Conservation (phyloP, 2,888 invertebrate genomes). For the Oeneis ivallda region DNA sequence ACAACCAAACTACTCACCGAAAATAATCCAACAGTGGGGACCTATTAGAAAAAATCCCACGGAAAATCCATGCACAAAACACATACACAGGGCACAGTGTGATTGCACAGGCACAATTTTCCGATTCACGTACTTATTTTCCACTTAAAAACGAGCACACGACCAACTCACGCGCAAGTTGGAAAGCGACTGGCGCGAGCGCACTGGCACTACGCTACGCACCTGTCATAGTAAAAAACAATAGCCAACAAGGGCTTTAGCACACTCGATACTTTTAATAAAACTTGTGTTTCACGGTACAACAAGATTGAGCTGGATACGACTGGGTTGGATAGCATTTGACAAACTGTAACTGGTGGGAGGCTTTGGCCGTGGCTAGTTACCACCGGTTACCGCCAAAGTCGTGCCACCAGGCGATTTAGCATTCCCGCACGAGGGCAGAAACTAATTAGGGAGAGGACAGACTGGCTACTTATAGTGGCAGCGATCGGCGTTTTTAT, state of each 20-base stretch:
- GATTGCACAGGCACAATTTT: conserved; percentile 35
- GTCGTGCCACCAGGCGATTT: too few species aligned
- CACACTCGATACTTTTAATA: background rate
- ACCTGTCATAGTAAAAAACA: conserved; percentile 60
- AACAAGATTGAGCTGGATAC: background rate
- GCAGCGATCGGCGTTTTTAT: too few species aligned
- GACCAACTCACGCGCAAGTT: conserved; percentile 64
- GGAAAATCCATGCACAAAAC: conserved; percentile 33
- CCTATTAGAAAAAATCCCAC: conserved; percentile 32
- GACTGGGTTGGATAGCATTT: too few species aligned
- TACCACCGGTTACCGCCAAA: too few species aligned
- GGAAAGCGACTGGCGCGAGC: conserved; percentile 59
- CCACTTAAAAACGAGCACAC: conserved; percentile 43
- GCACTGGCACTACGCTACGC: conserved; percentile 24
- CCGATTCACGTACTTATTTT: conserved; percentile 37
- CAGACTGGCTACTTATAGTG: too few species aligned
- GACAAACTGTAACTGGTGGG: too few species aligned
- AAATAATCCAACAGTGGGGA: conserved; percentile 47
- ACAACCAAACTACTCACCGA: conserved; percentile 56
- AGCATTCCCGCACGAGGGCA: too few species aligned
- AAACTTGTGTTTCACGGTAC: background rate
- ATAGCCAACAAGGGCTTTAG: conserved; percentile 59
- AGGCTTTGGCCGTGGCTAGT: too few species aligned
- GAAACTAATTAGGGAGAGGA: too few species aligned
- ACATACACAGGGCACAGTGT: conserved; percentile 36